Evolutionary conservation across 2,113 vertebrate species (phyloP).

Genomic region (Archilochus colubris): DNA sequence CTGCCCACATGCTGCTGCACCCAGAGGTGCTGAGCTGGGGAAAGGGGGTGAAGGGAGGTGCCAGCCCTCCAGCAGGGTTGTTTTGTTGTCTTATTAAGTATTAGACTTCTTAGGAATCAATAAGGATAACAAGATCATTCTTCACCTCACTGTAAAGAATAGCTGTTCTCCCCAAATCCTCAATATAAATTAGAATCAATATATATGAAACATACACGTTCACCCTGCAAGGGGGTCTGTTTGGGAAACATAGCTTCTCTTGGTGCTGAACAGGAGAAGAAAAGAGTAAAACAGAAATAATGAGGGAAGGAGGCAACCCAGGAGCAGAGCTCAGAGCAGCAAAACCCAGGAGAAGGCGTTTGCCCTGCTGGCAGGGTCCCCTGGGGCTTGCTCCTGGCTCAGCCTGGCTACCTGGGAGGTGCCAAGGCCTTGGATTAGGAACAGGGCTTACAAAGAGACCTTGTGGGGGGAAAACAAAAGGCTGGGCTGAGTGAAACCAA

Average conservation of each 20-base stretch:
- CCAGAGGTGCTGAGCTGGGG: fast-evolving
- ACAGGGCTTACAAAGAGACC: neutral
- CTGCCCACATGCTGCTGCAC: neutral
- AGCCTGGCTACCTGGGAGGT: neutral
- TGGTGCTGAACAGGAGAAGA: neutral
- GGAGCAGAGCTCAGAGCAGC: neutral
- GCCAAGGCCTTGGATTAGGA: neutral
- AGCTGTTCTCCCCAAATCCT: neutral
- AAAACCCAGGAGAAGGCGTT: neutral
- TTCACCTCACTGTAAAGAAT: neutral
- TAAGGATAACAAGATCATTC: neutral
- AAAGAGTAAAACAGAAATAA: neutral
- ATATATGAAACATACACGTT: neutral
- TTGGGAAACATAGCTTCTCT: neutral
- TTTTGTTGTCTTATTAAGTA: neutral
- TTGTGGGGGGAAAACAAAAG: neutral
- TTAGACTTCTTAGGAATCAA: neutral
- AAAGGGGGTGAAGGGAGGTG: neutral
- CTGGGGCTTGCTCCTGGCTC: neutral
- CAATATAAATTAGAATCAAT: neutral
- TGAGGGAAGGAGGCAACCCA: neutral
- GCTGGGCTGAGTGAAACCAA: slow-evolving; percentile 18
- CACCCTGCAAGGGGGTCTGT: neutral
- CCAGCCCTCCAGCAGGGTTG: neutral
- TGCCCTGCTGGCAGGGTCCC: fast-evolving